phyloP scores from a whole-genome alignment of 2,888 invertebrate genomes.

The Melangyna quadrimaculata region DNA sequence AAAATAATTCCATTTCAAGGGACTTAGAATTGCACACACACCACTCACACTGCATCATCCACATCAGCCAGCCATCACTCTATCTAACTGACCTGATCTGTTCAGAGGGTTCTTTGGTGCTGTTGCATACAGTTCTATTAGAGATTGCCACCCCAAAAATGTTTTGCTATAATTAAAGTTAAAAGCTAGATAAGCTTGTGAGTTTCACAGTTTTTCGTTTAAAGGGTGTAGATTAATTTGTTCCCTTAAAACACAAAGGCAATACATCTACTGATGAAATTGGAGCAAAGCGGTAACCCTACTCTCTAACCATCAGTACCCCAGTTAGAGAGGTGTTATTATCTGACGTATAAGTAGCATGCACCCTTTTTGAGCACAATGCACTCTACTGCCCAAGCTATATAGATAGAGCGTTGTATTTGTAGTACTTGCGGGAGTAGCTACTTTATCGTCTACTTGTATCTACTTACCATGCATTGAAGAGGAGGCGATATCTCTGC shows the following conservation, averaged over 20 bases:
- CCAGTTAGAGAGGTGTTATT: not conserved
- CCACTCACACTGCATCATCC: not conserved
- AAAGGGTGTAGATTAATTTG: not conserved
- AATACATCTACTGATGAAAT: not conserved
- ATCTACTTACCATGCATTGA: slow-evolving; percentile 78
- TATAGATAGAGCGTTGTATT: too few relatives aligned
- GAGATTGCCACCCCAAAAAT: not conserved
- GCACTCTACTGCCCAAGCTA: slow-evolving; percentile 9
- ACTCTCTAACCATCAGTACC: not conserved
- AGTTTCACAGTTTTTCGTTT: not conserved
- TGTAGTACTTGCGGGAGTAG: not conserved
- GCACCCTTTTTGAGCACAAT: slow-evolving; percentile 27
- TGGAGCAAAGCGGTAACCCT: not conserved
- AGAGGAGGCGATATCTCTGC: slow-evolving; percentile 78
- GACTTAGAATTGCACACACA: not conserved
- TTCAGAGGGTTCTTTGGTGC: not conserved
- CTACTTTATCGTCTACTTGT: slow-evolving; percentile 1
- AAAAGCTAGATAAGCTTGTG: not conserved
- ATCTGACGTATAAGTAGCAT: slow-evolving; percentile 21
- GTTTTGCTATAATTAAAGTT: not conserved
- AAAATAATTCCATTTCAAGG: not conserved
- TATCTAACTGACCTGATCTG: not conserved
- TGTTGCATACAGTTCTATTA: not conserved
- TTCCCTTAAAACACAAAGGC: not conserved
- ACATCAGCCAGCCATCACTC: too few relatives aligned